Base-by-base conservation (phyloP, 2,113 vertebrate genomes). In the Bubo blakistoni region DNA sequence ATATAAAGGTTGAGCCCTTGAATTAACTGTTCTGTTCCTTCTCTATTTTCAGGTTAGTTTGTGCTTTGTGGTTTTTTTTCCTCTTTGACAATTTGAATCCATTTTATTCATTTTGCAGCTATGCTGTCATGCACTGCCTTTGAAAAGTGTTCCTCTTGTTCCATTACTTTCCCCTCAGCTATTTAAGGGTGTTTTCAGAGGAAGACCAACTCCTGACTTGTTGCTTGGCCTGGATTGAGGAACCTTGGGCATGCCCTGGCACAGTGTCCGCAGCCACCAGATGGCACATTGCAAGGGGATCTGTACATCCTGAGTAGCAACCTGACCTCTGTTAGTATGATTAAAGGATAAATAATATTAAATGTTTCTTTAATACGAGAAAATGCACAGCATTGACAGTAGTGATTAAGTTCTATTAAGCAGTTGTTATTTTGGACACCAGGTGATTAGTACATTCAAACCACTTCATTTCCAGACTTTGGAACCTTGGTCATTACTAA, bases 371-470 rank as follows among this genome's bases (percentile, higher is more conserved):
- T 97, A 97, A 96, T 65, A 83, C 86, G 86, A 77, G 92, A 95
- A 95, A 95, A 96, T 44, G 22, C 74, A 42, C 46, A 44, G 47
- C 90, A 59, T 57, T 81, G 82, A 71, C 72, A 77, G 86, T 85
- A 55, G 90, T 94, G 94, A 97, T 97, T 97, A 97, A 87, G 70
- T 94, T 90, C 88, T 57, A 96, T 95, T 96, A 94, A 92, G 65
- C 47, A 79, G 95, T 70, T 97, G 82, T 94, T 97, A 94, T 94
- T 96, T 81, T 90, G 96, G 93, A 91, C 88, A 93, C 63, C 40
- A 46, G 83, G 86, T 95, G 94, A 96, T 95, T 96, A 96, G 86
- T 76, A n/a, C 57, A 57, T 38, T 57, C 90, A 94, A 92, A 92
- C 92, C 92, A 93, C 96, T 96, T 95, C 69, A 94, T 93, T 95